phyloP scores from a whole-genome alignment of 1,140 invertebrate species.

The Trichomalopsis sarcophagae region DNA sequence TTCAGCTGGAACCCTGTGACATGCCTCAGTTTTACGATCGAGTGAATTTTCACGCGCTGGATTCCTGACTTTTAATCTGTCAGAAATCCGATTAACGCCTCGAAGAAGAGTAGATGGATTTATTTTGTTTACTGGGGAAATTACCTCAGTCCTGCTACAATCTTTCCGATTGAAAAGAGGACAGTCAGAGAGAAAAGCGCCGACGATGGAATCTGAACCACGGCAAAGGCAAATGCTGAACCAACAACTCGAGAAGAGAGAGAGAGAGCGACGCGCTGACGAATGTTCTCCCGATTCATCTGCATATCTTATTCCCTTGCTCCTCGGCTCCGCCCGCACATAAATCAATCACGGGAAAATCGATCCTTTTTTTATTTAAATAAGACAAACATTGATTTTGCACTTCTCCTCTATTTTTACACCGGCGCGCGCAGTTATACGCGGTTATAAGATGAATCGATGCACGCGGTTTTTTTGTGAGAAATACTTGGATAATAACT shows the following conservation, averaged over 20 bases:
- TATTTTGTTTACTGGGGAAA: too few relatives aligned
- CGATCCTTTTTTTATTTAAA: neutral
- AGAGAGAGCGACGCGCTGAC: neutral
- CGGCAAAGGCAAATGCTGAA: neutral
- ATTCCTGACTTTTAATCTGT: too few relatives aligned
- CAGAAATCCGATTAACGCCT: too few relatives aligned
- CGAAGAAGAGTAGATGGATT: too few relatives aligned
- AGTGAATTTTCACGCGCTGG: too few relatives aligned
- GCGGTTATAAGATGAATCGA: too few relatives aligned
- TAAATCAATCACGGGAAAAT: neutral
- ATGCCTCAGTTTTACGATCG: too few relatives aligned
- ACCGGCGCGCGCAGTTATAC: too few relatives aligned
- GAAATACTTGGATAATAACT: too few relatives aligned
- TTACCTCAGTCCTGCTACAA: neutral
- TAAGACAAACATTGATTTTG: neutral
- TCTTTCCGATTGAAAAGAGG: neutral
- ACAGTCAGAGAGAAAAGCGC: neutral
- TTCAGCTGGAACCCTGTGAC: neutral
- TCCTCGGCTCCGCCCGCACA: neutral
- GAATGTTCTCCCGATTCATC: neutral
- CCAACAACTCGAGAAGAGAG: neutral
- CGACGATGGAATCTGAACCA: neutral
- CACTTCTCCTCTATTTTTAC: neutral
- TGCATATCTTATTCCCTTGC: neutral
- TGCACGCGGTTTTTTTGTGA: too few relatives aligned